Percentiles rank a stretch among this genome's conserved stretches.
Evolutionary conservation across 2,797 vertebrate species (phyloP).

Genomic region (Esox masquinongy): DNA sequence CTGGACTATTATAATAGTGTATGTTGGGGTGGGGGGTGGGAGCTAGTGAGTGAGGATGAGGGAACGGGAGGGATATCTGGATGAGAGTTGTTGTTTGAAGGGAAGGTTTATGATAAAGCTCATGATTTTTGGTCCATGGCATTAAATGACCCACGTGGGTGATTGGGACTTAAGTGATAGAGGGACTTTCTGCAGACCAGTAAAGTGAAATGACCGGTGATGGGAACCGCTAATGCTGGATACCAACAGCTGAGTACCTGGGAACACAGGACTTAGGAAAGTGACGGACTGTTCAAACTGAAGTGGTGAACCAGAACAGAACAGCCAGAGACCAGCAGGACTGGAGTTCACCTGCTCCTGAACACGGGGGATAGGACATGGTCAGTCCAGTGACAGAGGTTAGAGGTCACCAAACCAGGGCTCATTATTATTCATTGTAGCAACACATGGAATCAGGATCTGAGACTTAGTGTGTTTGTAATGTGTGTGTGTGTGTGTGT

Average conservation of each 20-base stretch:
- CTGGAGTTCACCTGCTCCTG: constrained; percentile 23
- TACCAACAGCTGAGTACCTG: constrained; percentile 30
- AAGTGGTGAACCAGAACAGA: constrained; percentile 13
- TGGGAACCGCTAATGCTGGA: constrained; percentile 32
- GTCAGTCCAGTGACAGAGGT: constrained; percentile 24
- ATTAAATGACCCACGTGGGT: constrained; percentile 6
- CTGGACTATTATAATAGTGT: constrained; percentile 53
- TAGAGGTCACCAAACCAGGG: constrained; percentile 25
- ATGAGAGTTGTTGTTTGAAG: constrained; percentile 39
- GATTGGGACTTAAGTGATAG: constrained; percentile 26
- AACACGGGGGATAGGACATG: constrained; percentile 21
- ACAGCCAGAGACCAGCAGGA: constrained; percentile 21
- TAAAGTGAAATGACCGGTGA: constrained; percentile 40
- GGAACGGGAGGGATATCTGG: constrained; percentile 41
- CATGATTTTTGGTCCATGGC: too few species aligned
- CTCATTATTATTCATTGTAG: constrained; percentile 52
- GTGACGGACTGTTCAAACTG: constrained; percentile 11
- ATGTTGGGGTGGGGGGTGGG: constrained; percentile 37
- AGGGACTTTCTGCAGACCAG: constrained; percentile 49
- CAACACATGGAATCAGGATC: constrained; percentile 56
- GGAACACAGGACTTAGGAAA: constrained; percentile 20
- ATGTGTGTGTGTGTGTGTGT: constrained; percentile 8
- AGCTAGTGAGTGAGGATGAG: constrained; percentile 32
- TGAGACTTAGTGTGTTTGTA: constrained; percentile 21
- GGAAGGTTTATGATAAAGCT: constrained; percentile 18